Conservation (phyloP, 2,797 vertebrate genomes). For the Gephyroberyx darwinii region DNA sequence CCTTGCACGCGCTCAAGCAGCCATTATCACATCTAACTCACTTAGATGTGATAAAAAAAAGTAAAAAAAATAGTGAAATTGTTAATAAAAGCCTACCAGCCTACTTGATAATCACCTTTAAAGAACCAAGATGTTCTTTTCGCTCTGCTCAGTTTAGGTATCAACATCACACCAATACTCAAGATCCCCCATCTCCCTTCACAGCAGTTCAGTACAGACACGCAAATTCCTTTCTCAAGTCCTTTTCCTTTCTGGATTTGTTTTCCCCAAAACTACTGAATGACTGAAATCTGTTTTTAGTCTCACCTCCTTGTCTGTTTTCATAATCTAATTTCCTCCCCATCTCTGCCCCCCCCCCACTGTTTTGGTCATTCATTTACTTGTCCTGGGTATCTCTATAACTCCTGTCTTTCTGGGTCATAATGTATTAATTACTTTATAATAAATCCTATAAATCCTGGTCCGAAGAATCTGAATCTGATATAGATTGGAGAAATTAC, state of each 20-base stretch:
- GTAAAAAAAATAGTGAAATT: no score
- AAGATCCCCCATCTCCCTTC: neutral
- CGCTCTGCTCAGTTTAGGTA: no score
- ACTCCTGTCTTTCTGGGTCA: no score
- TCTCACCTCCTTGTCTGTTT: neutral
- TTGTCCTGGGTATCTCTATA: neutral
- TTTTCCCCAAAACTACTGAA: conserved; percentile 28
- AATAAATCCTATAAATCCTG: neutral
- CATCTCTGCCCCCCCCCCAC: neutral
- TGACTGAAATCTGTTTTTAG: neutral
- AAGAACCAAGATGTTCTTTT: no score
- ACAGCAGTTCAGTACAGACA: neutral
- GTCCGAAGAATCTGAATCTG: no score
- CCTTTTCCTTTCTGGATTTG: conserved; percentile 32
- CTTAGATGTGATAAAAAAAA: no score
- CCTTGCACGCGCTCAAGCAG: neutral
- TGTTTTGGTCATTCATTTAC: neutral
- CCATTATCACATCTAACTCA: neutral
- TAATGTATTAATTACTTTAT: no score
- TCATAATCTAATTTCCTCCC: neutral
- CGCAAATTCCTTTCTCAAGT: neutral
- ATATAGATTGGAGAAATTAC: no score
- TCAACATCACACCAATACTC: no score
- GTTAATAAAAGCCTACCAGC: no score
- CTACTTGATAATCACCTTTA: no score